Evolutionary conservation across 2,113 vertebrate genomes (phyloP), one percentile per base, ranked within the genome.

Genomic region (Ramphastos sulfuratus): DNA sequence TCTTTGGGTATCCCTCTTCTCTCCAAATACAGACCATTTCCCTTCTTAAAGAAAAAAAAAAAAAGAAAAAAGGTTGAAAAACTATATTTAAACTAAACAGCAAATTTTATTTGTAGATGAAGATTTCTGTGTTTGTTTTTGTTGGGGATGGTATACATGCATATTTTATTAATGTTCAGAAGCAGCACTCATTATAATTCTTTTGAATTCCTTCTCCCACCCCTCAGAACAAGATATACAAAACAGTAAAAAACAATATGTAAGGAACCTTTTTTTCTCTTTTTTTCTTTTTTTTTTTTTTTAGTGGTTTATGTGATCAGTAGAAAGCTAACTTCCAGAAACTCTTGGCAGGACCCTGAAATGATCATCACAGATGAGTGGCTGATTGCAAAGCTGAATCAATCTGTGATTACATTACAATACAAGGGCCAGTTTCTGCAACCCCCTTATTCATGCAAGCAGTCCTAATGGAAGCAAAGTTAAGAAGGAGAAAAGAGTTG

Each of bases 371-470:
- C 55, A 86, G 76, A 86, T 3, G 87, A 96, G 82, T 79, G 82
- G 70, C 76, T 96, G 94, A 94, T 95, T 96, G 93, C 92, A 90
- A 88, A 92, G 76, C 73, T 96, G 94, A 96, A 96, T 96, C 92
- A 90, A 90, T 95, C 88, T 59, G 70, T 96, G 95, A 96, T 96
- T 96, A 86, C 96, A 95, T 95, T 96, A 95, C 87, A 96, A 90
- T 90, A 72, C 65, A 92, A 95, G 82, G 93, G 90, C 64, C 79
- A 78, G 88, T 95, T 86, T 82, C 84, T 78, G 56, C 74, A 94
- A 80, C 77, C 82, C 82, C 64, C 14, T 84, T 86, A 70, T 92
- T 85, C 82, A 90, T 64, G 54, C 75, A 87, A 89, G 75, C 69
- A 89, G 27, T 80, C 54, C 42, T 91, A 91, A 93, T 90, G 83